These are phyloP conservation scores for Ptycholaimellus sp. DNA, from an alignment of 2,888 invertebrate genomes.

Conservation along the genomic window DNA sequence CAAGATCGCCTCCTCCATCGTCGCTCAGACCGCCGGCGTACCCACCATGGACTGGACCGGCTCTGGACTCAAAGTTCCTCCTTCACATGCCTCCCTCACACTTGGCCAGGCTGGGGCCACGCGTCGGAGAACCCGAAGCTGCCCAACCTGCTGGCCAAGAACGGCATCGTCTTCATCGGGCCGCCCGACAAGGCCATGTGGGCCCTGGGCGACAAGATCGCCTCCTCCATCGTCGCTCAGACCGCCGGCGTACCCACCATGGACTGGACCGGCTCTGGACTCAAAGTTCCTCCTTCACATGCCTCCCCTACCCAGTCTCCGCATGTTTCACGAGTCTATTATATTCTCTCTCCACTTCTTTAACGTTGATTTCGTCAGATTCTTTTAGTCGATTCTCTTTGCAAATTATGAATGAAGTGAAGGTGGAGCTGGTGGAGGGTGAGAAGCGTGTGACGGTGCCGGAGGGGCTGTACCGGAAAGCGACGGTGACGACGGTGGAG, in stretches of 20 bases:
- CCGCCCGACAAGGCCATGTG: conserved; percentile 74
- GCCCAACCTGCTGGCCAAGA: conserved; percentile 70
- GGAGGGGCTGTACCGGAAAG: conserved; percentile 64
- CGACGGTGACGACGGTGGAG: conserved; percentile 60
- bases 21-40: conserved; percentile 61
- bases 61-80: conserved; percentile 25
- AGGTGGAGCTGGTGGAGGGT: conserved; percentile 31
- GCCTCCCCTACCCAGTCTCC: too few species aligned
- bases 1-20: conserved; percentile 89
- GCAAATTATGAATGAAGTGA: too few species aligned
- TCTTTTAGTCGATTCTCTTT: too few species aligned
- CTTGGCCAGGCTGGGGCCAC: conserved; percentile 99
- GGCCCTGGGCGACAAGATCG: conserved; percentile 93
- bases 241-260: conserved; percentile 75
- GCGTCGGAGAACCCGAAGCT: conserved; percentile 92
- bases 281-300: too few species aligned
- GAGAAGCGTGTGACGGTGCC: conserved; percentile 60
- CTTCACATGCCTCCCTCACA: too few species aligned
- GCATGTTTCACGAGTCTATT: too few species aligned
- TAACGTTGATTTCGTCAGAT: too few species aligned
- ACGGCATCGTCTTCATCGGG: conserved; percentile 71
- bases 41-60: conserved; percentile 94
- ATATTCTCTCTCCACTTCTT: too few species aligned
- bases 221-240: conserved; percentile 71
- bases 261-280: conserved; percentile 63